Evolutionary conservation across 2,888 invertebrate species (phyloP).

Genomic region (Ditylenchus weischeri): DNA sequence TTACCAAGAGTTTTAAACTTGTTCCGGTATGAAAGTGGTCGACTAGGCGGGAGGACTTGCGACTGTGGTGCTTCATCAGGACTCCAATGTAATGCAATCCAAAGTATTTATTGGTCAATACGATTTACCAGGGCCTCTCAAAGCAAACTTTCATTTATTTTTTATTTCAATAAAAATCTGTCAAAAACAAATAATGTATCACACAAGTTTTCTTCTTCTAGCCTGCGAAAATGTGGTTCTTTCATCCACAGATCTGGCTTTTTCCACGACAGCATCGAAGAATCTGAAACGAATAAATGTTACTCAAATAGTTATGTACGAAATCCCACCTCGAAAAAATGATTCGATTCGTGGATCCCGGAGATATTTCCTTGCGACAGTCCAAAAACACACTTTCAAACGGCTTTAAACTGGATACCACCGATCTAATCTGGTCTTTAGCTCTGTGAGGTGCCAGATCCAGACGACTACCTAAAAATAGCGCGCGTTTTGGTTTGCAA

Average conservation of each 20-base stretch:
- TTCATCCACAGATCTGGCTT: slow-evolving; percentile 20
- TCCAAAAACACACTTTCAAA: slow-evolving; percentile 37
- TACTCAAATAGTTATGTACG: too few species aligned
- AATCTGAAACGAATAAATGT: slow-evolving; percentile 16
- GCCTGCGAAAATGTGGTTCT: slow-evolving; percentile 12
- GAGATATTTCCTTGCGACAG: slow-evolving; percentile 59
- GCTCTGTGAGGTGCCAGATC: slow-evolving; percentile 43
- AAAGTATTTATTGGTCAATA: too few species aligned
- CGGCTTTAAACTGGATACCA: slow-evolving; percentile 19
- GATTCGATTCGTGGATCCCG: slow-evolving; percentile 88
- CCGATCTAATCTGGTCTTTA: slow-evolving; percentile 16
- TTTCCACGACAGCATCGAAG: slow-evolving; percentile 32
- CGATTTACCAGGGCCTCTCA: too few species aligned
- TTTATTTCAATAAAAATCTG: too few species aligned
- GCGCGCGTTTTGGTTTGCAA: background rate
- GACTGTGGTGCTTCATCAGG: too few species aligned
- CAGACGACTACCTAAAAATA: slow-evolving; percentile 25
- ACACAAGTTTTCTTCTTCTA: slow-evolving; percentile 7
- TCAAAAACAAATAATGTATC: background rate
- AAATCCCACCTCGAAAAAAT: slow-evolving; percentile 69
- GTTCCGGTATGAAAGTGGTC: too few species aligned
- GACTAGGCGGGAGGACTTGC: too few species aligned
- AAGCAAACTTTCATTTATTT: too few species aligned
- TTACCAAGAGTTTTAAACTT: too few species aligned
- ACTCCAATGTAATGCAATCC: too few species aligned